phyloP scores from a whole-genome alignment of 2,888 invertebrate species.

The Nomada fucata region DNA sequence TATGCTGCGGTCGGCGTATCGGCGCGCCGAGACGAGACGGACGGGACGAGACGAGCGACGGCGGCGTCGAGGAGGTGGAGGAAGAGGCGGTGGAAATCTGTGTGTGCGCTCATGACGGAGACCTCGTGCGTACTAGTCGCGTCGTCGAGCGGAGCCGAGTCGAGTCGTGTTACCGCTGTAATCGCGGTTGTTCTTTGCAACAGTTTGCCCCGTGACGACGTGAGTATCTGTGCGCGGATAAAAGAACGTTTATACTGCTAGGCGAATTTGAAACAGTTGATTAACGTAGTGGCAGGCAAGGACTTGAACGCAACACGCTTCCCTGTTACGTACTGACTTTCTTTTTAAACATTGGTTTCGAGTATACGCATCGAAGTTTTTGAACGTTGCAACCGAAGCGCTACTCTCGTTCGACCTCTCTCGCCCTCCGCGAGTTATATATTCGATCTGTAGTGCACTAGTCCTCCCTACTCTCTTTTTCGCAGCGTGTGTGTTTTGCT shows the following conservation, averaged over 20 bases:
- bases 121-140: constrained; percentile 76
- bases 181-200: constrained; percentile 55
- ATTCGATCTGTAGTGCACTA: constrained; percentile 54
- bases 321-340: neutral
- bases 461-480: constrained; percentile 56
- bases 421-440: constrained; percentile 69
- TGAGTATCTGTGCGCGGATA: constrained; percentile 56
- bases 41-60: constrained; percentile 60
- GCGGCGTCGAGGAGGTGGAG: constrained; percentile 67
- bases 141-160: constrained; percentile 69
- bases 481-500: constrained; percentile 36
- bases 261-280: constrained; percentile 19
- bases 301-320: neutral
- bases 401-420: constrained; percentile 67
- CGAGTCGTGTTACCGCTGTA: constrained; percentile 55
- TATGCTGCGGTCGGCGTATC: constrained; percentile 79
- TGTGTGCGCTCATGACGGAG: constrained; percentile 72
- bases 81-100: constrained; percentile 66
- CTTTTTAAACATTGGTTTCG: constrained; percentile 4
- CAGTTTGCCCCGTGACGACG: constrained; percentile 62
- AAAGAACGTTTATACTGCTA: neutral
- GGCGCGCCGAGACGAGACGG: constrained; percentile 68
- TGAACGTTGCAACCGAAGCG: constrained; percentile 49
- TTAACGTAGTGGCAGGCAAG: neutral
- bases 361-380: constrained; percentile 37